Evolutionary conservation across 2,113 vertebrate genomes (phyloP), one percentile per base, ranked within the genome.

Genomic region (Callopanchax toddi): DNA sequence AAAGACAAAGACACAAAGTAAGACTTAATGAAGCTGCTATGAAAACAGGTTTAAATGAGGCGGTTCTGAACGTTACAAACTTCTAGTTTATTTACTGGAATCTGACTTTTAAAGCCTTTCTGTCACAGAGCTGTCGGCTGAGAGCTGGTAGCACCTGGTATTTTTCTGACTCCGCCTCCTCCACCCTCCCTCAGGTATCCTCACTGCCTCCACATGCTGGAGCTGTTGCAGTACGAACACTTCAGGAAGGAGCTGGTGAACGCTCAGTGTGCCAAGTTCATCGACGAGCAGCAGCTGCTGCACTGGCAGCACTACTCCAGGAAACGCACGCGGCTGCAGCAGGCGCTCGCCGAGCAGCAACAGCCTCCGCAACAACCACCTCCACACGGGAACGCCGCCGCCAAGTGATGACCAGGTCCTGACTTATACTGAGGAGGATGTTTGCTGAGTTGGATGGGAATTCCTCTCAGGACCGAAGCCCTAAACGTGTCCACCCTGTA

Each of bases 301-400:
- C 97, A 99, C 89, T 99, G 97, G 97, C 97, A 99, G 89, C 97
- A 99, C 64, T 99, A 99, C 46, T 97, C 96, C 1, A 85, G 97
- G 60, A 98, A 98, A 48, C 94, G 97, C 44, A 94, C 95, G 80
- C 93, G 97, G 1, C 94, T 99, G 57, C 97, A 99, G 89, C 97
- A 99, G 86, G 95, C 97, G 5, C 91, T 99, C 32, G 95, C 95
- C 0, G 97, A 99, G 69, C 97, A 99, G 89, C 96, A 95, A 53
- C 96, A 93, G 50, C 93, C 82, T 2, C 89, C 87, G 37, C 87
- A 83, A 42, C 87, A 95, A 36, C 91, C 93, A 77, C 92, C 93
- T 21, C 93, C 92, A 2, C 96, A 96, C 9, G 94, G 94, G 43
- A 96, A 93, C 73, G 54, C 95, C 0, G 70, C 93, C 36, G 83